Conservation (phyloP, 2,797 vertebrate species). For the Peromyscus nudipes region DNA sequence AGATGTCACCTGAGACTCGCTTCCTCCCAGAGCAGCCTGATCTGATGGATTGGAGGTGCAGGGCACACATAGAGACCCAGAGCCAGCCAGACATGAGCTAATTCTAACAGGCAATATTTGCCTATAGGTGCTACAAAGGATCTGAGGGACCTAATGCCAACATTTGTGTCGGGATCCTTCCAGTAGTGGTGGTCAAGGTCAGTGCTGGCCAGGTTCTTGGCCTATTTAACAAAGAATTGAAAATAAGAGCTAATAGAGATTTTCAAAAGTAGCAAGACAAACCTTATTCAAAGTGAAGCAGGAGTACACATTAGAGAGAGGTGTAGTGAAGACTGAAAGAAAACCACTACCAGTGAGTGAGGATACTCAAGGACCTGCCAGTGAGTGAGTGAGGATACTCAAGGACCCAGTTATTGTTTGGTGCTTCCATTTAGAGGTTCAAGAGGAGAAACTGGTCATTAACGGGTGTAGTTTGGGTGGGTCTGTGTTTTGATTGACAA, state of each 20-base stretch:
- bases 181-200: neutral
- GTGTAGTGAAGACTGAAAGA: neutral
- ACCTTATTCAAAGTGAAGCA: neutral
- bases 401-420: neutral
- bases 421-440: neutral
- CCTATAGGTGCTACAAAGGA: neutral
- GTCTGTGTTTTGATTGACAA: neutral
- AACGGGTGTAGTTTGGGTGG: neutral
- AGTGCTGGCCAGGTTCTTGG: no score
- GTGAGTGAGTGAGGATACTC: neutral
- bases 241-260: neutral
- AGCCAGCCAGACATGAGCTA: neutral
- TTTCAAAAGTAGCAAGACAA: neutral
- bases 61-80: neutral
- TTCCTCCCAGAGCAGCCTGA: neutral
- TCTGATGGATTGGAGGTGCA: accelerated
- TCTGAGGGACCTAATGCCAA: neutral
- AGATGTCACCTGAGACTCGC: no score
- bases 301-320: neutral
- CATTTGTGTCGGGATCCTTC: neutral
- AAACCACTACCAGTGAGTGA: neutral
- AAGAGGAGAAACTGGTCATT: neutral
- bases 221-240: neutral
- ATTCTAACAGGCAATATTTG: neutral
- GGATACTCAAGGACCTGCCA: no score